Base-by-base conservation (phyloP, 2,797 vertebrate species). In the Tadarida brasiliensis region DNA sequence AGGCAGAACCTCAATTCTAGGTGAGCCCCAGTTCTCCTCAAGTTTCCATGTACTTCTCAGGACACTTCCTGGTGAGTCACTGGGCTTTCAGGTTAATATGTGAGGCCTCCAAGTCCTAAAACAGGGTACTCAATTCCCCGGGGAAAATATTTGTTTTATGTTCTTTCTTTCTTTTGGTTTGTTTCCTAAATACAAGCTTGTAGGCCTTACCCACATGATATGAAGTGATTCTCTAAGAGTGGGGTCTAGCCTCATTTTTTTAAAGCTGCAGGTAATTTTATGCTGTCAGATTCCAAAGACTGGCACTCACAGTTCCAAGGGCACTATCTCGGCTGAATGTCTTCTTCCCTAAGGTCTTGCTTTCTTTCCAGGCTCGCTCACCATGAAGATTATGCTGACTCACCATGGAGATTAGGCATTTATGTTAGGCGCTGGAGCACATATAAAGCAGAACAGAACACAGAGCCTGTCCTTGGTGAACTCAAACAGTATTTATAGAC, bases 141-240 rank as follows among this genome's bases (percentile, higher is more conserved):
- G 12, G 26, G 10, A 44, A 81, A 17, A 1, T 35, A 51, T 33
- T 30, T 68, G 2, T 39, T 61, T 49, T 49, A 35, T n/a, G 15
- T 54, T 85, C 61, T 77, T 95, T 51, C 10, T 82, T 81, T 81
- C 67, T 61, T 28, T 59, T 87, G 24, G 44, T 49, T 44, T 90
- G 5, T 92, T 88, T 92, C 44, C 30, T 59, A 73, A 89, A 94
- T 51, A 73, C 3, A 89, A 57, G 17, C 20, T 74, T 94, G 20
- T 10, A 84, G 65, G 26, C 4, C 1, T 78, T 86, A 78, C 3
- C 51, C n/a, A 80, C n/a, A 65, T 78, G 28, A 88, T 94, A 93
- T 54, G 1, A 91, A 85, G 1, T 15, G 9, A 70, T 28, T 76
- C 22, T 91, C 56, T 81, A 5, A 71, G 80, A 82, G 33, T 15